Evolutionary conservation across 2,888 invertebrate genomes (phyloP).

Genomic region (Dicyrtomina minuta): DNA sequence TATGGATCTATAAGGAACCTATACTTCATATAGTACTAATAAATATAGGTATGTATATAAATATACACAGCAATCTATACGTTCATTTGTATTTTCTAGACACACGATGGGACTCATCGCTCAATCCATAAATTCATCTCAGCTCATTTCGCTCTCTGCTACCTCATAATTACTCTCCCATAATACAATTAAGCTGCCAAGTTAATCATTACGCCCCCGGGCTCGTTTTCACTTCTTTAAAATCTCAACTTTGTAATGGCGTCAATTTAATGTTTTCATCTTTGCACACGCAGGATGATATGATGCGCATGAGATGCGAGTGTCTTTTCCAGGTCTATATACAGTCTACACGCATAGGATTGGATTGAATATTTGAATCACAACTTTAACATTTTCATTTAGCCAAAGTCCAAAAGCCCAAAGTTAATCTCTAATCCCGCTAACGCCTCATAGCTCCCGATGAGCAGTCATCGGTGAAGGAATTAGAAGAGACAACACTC

Average conservation of each 20-base stretch:
- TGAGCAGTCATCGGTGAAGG: too few species aligned
- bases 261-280: not conserved
- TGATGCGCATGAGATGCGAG: not conserved
- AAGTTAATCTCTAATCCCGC: too few species aligned
- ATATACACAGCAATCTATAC: too few species aligned
- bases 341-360: too few species aligned
- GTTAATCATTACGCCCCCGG: slow-evolving; percentile 13
- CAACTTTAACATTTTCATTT: slow-evolving; percentile 7
- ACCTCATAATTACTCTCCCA: slow-evolving; percentile 19
- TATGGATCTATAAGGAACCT: too few species aligned
- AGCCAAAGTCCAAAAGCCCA: too few species aligned
- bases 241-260: not conserved
- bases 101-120: too few species aligned
- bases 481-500: too few species aligned
- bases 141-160: slow-evolving; percentile 19
- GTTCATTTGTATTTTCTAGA: too few species aligned
- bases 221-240: slow-evolving; percentile 14
- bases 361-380: not conserved
- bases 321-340: not conserved
- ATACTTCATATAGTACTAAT: too few species aligned
- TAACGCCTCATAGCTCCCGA: too few species aligned
- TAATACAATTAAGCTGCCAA: slow-evolving; percentile 22
- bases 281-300: not conserved
- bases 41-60: too few species aligned
- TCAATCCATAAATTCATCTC: slow-evolving; percentile 6